phyloP scores from a whole-genome alignment of 2,888 invertebrate species.

The Lysandra bellargus region DNA sequence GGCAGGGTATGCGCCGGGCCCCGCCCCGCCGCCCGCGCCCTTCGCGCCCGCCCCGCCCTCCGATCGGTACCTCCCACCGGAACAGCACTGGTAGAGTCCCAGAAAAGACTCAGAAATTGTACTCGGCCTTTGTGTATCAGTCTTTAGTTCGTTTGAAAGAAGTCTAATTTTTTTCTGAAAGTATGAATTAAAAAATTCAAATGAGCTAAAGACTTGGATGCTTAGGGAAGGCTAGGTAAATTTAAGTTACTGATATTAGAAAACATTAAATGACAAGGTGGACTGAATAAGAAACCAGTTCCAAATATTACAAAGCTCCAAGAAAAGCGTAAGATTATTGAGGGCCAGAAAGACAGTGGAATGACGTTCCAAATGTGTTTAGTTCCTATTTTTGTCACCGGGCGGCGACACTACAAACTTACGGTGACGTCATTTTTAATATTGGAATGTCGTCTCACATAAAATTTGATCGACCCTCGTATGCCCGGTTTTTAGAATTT shows the following conservation, averaged over 20 bases:
- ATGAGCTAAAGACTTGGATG: background rate
- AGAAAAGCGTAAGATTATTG: background rate
- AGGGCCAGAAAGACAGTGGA: background rate
- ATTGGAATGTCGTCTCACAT: background rate
- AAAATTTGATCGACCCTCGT: background rate
- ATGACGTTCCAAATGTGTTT: background rate
- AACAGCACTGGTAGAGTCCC: constrained; percentile 66
- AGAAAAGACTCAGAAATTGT: background rate
- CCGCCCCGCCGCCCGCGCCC: constrained; percentile 61
- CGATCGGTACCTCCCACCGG: constrained; percentile 64
- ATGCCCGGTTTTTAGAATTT: no score
- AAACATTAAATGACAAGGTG: background rate
- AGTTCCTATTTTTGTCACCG: constrained; percentile 14
- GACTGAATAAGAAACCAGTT: background rate
- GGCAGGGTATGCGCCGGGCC: constrained; percentile 60
- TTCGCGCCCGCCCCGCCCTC: constrained; percentile 49
- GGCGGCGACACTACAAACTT: constrained; percentile 1
- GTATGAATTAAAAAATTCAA: background rate
- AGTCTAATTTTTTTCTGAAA: no score
- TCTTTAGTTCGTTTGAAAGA: background rate
- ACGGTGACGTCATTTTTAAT: background rate
- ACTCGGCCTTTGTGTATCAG: background rate
- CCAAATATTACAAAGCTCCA: background rate
- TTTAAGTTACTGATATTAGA: background rate
- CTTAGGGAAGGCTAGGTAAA: background rate